These are phyloP conservation scores for Schlechtendalia chinensis DNA, from an alignment of 1,140 invertebrate genomes.

Conservation along the genomic window DNA sequence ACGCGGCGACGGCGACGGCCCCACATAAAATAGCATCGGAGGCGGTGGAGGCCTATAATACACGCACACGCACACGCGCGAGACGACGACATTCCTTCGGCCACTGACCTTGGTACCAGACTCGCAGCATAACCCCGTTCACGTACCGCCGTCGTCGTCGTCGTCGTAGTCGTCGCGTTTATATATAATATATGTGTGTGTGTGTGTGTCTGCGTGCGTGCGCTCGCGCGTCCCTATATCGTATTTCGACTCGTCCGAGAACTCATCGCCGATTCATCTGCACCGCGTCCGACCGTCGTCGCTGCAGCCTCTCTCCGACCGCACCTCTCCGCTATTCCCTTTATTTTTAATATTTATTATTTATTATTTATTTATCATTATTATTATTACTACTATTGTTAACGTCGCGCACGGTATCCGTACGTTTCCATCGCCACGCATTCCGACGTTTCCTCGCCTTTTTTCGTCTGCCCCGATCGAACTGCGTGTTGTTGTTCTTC, in stretches of 20 bases:
- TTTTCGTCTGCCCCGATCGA: too few relatives aligned
- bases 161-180: too few relatives aligned
- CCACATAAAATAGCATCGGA: constrained; percentile 15
- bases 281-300: constrained; percentile 7
- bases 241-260: constrained; percentile 46
- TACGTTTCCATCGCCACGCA: constrained; percentile 2
- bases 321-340: too few relatives aligned
- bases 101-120: constrained; percentile 50
- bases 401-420: constrained; percentile 13
- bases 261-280: constrained; percentile 46
- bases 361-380: too few relatives aligned
- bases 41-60: constrained; percentile 31
- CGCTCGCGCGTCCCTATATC: constrained; percentile 24
- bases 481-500: too few relatives aligned
- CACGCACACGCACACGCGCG: constrained; percentile 1
- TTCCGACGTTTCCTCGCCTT: constrained; percentile 35
- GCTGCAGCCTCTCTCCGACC: constrained; percentile 4
- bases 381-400: constrained; percentile 14
- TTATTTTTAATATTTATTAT: too few relatives aligned
- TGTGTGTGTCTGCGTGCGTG: neutral
- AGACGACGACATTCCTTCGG: constrained; percentile 49
- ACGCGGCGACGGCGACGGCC: neutral
- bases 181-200: too few relatives aligned
- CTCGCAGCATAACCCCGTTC: constrained; percentile 39
- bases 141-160: neutral